These are phyloP conservation scores for Halotydeus destructor DNA, from an alignment of 1,140 invertebrate genomes.

Conservation along the genomic window DNA sequence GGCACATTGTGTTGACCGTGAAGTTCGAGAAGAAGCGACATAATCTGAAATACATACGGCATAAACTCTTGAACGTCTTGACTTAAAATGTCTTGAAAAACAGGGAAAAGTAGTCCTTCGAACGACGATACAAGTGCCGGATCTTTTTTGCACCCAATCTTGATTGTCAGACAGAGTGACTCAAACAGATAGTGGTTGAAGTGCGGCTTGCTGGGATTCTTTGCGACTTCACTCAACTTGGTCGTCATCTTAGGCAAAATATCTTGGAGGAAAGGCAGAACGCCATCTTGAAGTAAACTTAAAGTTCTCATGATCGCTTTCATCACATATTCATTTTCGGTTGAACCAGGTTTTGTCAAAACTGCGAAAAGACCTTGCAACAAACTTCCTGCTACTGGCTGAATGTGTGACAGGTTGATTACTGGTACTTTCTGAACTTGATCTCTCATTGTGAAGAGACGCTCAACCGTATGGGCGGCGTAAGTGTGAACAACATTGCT, in stretches of 20 bases:
- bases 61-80: conserved; percentile 92
- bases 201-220: conserved; percentile 82
- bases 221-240: conserved; percentile 60
- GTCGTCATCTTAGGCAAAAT: conserved; percentile 61
- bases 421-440: conserved; percentile 2
- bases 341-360: conserved; percentile 43
- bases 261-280: conserved; percentile 54
- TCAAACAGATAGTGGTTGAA: conserved; percentile 97
- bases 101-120: conserved; percentile 71
- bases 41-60: conserved; percentile 90
- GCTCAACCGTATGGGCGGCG: conserved; percentile 73
- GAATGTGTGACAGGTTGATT: conserved; percentile 28
- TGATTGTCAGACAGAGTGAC: conserved; percentile 60
- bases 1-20: conserved; percentile 36
- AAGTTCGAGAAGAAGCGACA: conserved; percentile 71
- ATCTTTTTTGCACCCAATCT: conserved; percentile 62
- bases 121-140: conserved; percentile 58
- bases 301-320: conserved; percentile 83
- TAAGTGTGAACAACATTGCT: conserved; percentile 77
- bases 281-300: conserved; percentile 47
- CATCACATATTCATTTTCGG: conserved; percentile 93
- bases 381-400: conserved; percentile 32
- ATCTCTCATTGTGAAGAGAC: conserved; percentile 48
- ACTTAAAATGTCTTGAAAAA: conserved; percentile 75
- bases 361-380: conserved; percentile 50